Evolutionary conservation across 2,113 vertebrate genomes (phyloP).

Genomic region (Arenaria interpres): DNA sequence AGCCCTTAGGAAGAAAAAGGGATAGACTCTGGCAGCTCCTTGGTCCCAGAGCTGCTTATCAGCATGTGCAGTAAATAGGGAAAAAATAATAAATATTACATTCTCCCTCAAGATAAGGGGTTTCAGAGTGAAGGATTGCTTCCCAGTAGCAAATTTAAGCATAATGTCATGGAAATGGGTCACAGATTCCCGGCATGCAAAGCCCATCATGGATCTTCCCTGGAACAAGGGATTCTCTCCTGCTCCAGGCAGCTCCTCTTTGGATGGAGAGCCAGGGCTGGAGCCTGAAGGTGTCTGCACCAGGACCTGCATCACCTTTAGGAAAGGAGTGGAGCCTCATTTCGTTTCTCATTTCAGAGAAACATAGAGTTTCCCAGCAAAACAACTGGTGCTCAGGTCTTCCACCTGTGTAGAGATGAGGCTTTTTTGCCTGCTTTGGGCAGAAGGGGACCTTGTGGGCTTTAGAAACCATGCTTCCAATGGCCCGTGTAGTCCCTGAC

Average conservation of each 20-base stretch:
- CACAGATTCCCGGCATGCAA: not conserved
- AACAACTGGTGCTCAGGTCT: not conserved
- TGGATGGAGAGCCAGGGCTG: not conserved
- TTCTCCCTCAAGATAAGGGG: constrained; percentile 32
- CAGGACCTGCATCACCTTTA: not conserved
- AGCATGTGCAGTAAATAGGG: constrained; percentile 33
- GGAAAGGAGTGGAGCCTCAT: not conserved
- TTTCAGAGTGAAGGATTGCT: constrained; percentile 38
- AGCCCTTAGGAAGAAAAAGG: not conserved
- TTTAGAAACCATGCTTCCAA: not conserved
- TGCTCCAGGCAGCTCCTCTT: fast-evolving
- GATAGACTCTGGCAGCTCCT: not conserved
- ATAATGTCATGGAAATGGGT: not conserved
- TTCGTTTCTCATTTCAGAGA: not conserved
- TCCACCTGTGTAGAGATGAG: not conserved
- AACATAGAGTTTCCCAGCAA: not conserved
- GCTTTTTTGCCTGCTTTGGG: not conserved
- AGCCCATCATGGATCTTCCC: not conserved
- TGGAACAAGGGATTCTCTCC: not conserved
- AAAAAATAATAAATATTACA: constrained; percentile 45
- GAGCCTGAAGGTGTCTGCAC: not conserved
- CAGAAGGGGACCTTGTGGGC: not conserved
- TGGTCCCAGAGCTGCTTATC: constrained; percentile 42
- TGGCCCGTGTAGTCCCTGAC: fast-evolving
- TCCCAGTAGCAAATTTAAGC: not conserved